Conservation (phyloP, 2,888 invertebrate genomes). For the Caenorhabditis japonica region DNA sequence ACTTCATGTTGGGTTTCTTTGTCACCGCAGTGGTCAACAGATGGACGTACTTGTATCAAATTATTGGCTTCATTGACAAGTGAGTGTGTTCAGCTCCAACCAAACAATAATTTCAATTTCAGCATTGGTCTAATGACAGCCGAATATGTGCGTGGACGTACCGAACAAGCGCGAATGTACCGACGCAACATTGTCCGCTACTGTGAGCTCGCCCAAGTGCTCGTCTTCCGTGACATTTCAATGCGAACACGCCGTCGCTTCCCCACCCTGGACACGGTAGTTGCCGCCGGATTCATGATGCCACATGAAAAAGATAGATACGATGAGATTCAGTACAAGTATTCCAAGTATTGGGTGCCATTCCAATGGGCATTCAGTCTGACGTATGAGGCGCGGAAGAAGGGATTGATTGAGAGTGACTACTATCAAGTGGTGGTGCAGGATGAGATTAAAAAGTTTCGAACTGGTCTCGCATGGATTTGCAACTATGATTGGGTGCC, state of each 20-base stretch:
- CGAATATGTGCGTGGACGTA: slow-evolving; percentile 66
- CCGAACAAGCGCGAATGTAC: slow-evolving; percentile 63
- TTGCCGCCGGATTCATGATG: slow-evolving; percentile 69
- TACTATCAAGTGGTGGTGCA: slow-evolving; percentile 66
- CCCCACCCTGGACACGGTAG: slow-evolving; percentile 68
- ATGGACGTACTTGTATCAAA: slow-evolving; percentile 68
- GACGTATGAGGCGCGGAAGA: slow-evolving; percentile 66
- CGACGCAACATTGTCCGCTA: slow-evolving; percentile 63
- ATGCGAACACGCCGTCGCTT: slow-evolving; percentile 66
- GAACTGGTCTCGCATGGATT: slow-evolving; percentile 69
- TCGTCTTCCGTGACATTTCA: slow-evolving; percentile 67
- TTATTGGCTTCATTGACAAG: slow-evolving; percentile 71
- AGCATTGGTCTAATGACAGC: slow-evolving; percentile 68
- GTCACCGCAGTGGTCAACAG: slow-evolving; percentile 67
- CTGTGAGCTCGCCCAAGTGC: slow-evolving; percentile 63
- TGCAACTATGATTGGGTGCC: slow-evolving; percentile 71
- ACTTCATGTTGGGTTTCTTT: slow-evolving; percentile 69
- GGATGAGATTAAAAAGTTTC: slow-evolving; percentile 67
- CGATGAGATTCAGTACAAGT: slow-evolving; percentile 67
- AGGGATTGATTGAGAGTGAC: slow-evolving; percentile 65
- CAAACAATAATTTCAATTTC: slow-evolving; percentile 12
- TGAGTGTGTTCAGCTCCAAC: slow-evolving; percentile 27
- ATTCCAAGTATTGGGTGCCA: slow-evolving; percentile 68
- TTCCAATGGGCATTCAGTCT: slow-evolving; percentile 68
- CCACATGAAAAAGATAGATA: slow-evolving; percentile 66